Base-by-base conservation (phyloP, 1,140 invertebrate species). In the Heterodera carotae region DNA sequence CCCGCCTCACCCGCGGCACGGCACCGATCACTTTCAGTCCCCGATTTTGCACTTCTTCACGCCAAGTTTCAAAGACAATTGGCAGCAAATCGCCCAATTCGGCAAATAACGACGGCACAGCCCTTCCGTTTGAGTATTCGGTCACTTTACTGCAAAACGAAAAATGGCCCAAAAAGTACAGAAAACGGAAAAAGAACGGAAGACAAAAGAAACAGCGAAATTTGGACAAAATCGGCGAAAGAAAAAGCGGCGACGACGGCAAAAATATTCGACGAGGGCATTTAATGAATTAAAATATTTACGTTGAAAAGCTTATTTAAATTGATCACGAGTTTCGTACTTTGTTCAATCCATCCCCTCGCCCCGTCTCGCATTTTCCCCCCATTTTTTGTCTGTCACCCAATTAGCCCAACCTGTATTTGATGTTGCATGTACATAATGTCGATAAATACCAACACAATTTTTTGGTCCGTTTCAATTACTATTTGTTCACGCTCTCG, bases 41-140 rank as follows among this genome's bases (percentile, higher is more conserved):
- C 77, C 12, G 76, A 78, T 34, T 78, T 78, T 33, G 27, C 27
- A 10, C 62, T 43, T 60, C 43, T 79, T 22, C 77, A 80, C 39
- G 39, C 43, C 48, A 31, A 78, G n/a, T 78, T 76, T 39, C 29
- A 25, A 29, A 31, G 68, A 5, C 27, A 69, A 68, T 60, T 78
- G 39, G 59, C 68, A 12, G 48, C 73, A 7, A 78, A 27, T 69
- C 36, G 34, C 33, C 66, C n/a, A 22, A 22, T n/a, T 59, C 53
- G 69, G 25, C 48, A 33, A 3, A 69, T 25, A 15, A 78, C 77
- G 43, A 59, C 67, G 12, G 29, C 76, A 18, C 29, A 62, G 39
- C 77, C 77, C 6, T 78, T 78, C 39, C 34, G 60, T 29, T 79
- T 78, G 34, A 53, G 33, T 43, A 62, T 33, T 59, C 29, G 66